Evolutionary conservation across 2,113 vertebrate species (phyloP).

Genomic region (Hippocampus zosterae): DNA sequence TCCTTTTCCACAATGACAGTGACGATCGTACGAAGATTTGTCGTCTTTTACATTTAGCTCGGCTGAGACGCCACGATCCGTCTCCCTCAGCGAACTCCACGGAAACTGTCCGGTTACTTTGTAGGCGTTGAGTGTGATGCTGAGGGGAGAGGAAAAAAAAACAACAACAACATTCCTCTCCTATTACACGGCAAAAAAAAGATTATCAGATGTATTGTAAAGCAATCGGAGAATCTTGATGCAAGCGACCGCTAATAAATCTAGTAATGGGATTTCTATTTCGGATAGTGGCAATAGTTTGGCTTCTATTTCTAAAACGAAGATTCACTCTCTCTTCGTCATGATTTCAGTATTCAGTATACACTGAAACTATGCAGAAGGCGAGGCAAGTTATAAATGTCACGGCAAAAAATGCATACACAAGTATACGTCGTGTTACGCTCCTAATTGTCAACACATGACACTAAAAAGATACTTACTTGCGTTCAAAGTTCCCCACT

Average conservation of each 20-base stretch:
- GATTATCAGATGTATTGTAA: neutral
- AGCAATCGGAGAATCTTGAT: neutral
- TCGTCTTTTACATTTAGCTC: constrained; percentile 81
- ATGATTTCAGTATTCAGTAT: neutral
- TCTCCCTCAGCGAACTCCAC: constrained; percentile 96
- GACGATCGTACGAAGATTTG: neutral
- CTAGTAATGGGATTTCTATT: too few species aligned
- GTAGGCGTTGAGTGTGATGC: constrained; percentile 85
- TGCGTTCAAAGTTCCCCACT: constrained; percentile 88
- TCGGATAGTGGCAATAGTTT: too few species aligned
- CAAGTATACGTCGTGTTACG: neutral
- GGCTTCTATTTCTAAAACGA: too few species aligned
- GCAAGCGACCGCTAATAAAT: neutral
- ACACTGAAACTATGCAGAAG: neutral
- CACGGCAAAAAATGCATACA: neutral
- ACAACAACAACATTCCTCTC: neutral
- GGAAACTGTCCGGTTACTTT: constrained; percentile 98
- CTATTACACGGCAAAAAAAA: neutral
- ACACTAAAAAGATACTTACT: constrained; percentile 67
- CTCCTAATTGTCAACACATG: neutral
- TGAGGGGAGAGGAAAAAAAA: constrained; percentile 44
- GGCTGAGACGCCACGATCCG: constrained; percentile 85
- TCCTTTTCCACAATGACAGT: neutral
- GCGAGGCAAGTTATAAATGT: too few species aligned
- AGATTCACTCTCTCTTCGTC: too few species aligned